Evolutionary conservation across 1,140 invertebrate genomes (phyloP), one percentile per base, ranked within the genome.

Genomic region (Drusus annulatus): DNA sequence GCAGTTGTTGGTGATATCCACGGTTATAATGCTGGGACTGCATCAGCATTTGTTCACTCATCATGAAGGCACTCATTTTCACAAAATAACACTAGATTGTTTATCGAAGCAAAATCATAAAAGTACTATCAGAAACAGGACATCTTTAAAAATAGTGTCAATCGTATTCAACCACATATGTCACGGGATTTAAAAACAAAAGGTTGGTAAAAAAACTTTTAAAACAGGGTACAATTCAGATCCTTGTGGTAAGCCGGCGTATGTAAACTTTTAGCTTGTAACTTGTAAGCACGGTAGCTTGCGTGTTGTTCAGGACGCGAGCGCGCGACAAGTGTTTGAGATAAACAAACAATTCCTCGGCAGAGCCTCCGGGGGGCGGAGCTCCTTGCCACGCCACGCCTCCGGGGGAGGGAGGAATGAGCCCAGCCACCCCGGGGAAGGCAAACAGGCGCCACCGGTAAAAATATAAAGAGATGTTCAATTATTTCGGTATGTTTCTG

Each of bases 41-140:
- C 69, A 56, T 25, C 71, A 80, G 19, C 71, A 80, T 80, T 45
- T 73, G 52, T 23, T 79, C 68, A 73, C 31, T 79, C 69, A 79
- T 60, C 54, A 58, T 51, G 21, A 60, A 79, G 23, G 69, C 68
- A 79, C 68, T 79, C 78, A 79, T 79, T n/a, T 52, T 78, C 28
- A 31, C 52, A 78, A 80, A 71, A 31, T 45, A 10, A 13, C 36
- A 45, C 36, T 45, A 45, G 36, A 45, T 13, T 31, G 23, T 54
- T 65, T 28, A 78, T 36, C 56, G 51, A 45, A 68, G 28, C 63
- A 52, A 73, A 74, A 68, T 21, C 17, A 80, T 54, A 75, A 21
- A 74, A 69, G 13, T 50, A 16, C 31, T 17, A 17, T 65, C 25
- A 50, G 16, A 69, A 16, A 19, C 31, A 50, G 19, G 4, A 17